These are phyloP conservation scores for Lamellibrachia luymesi DNA, from an alignment of 1,140 invertebrate genomes.

Conservation along the genomic window DNA sequence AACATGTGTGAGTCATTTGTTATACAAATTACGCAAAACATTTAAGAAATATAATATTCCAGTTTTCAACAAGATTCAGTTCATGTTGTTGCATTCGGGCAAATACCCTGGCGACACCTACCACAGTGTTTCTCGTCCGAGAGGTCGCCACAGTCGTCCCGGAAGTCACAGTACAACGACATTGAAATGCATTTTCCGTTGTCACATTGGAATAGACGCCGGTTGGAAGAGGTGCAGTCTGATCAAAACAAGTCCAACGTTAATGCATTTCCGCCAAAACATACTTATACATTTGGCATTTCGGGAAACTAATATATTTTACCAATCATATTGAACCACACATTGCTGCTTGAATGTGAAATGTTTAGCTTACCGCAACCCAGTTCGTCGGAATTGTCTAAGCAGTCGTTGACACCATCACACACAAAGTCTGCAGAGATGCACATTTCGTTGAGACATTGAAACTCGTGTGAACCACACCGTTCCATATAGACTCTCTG, in stretches of 20 bases:
- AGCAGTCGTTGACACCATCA: conserved; percentile 34
- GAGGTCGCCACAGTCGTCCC: conserved; percentile 55
- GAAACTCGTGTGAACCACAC: conserved; percentile 10
- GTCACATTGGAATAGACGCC: background rate
- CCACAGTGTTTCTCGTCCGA: conserved; percentile 56
- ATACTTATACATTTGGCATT: background rate
- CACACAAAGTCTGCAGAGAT: conserved; percentile 33
- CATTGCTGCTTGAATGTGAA: background rate
- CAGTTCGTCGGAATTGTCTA: conserved; percentile 30
- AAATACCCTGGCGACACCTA: conserved; percentile 27
- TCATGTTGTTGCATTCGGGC: background rate
- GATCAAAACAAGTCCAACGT: background rate
- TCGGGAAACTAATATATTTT: too few relatives aligned
- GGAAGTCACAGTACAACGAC: conserved; percentile 21
- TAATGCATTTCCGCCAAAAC: background rate
- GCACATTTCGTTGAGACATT: conserved; percentile 25
- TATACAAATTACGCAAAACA: too few relatives aligned
- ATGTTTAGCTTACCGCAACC: conserved; percentile 21
- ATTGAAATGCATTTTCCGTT: conserved; percentile 23
- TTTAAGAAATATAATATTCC: too few relatives aligned
- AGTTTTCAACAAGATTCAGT: too few relatives aligned
- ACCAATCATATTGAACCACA: background rate
- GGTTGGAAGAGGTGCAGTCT: background rate
- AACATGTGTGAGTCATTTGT: too few relatives aligned
- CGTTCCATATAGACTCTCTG: conserved; percentile 10